Percentiles rank a stretch among this genome's conserved stretches.
Evolutionary conservation across 2,888 invertebrate genomes (phyloP).

Genomic region (Tiliacea citrago): DNA sequence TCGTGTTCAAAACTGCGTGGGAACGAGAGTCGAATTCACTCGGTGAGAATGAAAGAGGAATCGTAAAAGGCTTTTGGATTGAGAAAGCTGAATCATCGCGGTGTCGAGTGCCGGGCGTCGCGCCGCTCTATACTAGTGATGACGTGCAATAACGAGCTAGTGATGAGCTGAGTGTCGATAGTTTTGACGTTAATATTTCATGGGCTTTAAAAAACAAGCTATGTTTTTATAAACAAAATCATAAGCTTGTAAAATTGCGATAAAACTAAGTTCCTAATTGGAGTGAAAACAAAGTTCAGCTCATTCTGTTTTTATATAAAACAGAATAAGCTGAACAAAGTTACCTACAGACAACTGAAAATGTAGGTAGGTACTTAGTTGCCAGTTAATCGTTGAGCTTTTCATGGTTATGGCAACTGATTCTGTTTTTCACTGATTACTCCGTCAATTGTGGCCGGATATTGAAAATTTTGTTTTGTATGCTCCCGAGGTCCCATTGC

Average conservation of each 20-base stretch:
- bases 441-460: too few species aligned
- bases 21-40: slow-evolving; percentile 81
- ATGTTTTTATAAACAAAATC: neutral
- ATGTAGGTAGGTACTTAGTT: neutral
- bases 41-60: slow-evolving; percentile 84
- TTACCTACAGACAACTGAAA: neutral
- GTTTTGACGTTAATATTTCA: slow-evolving; percentile 9
- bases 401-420: too few species aligned
- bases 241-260: neutral
- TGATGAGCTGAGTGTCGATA: slow-evolving; percentile 63
- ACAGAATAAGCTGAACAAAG: neutral
- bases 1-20: slow-evolving; percentile 79
- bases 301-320: neutral
- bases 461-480: too few species aligned
- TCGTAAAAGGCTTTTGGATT: slow-evolving; percentile 88
- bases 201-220: neutral
- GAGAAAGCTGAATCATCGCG: slow-evolving; percentile 89
- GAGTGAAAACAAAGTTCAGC: too few species aligned
- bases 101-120: slow-evolving; percentile 79
- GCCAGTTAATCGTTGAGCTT: neutral
- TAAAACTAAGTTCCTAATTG: too few species aligned
- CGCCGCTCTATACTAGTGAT: slow-evolving; percentile 79
- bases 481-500: too few species aligned
- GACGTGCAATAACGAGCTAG: slow-evolving; percentile 87
- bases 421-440: too few species aligned